These are phyloP conservation scores for Alfaro cultratus DNA, from an alignment of 2,797 vertebrate species.

Conservation along the genomic window DNA sequence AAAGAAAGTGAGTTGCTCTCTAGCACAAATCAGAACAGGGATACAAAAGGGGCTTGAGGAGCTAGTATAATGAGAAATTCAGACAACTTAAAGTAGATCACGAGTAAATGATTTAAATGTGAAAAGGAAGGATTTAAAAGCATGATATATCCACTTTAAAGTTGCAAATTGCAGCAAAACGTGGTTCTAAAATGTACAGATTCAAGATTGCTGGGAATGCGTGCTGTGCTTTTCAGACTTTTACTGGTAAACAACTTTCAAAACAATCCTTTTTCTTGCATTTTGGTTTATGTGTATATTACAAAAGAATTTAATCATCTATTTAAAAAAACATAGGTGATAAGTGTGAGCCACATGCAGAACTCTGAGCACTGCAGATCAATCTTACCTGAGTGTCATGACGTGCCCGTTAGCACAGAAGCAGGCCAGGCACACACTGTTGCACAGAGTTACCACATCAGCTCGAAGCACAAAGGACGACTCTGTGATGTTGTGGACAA, in stretches of 20 bases:
- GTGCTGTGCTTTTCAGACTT: background rate
- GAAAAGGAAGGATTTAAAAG: background rate
- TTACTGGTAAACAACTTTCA: background rate
- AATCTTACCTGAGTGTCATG: slow-evolving; percentile 93
- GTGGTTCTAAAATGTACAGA: background rate
- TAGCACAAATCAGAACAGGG: background rate
- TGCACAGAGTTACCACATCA: slow-evolving; percentile 90
- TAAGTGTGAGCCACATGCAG: background rate
- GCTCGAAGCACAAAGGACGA: slow-evolving; percentile 95
- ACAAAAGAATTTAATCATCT: too few relatives aligned
- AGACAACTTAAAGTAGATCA: background rate
- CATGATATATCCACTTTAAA: background rate
- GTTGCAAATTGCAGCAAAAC: background rate
- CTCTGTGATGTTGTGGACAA: slow-evolving; percentile 97
- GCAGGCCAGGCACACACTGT: slow-evolving; percentile 93
- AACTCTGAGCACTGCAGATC: background rate
- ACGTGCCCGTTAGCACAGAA: slow-evolving; percentile 98
- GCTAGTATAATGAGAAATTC: background rate
- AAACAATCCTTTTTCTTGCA: background rate
- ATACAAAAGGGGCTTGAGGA: background rate
- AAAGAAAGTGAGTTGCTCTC: background rate
- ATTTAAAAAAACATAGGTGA: too few relatives aligned
- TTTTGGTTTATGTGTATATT: background rate
- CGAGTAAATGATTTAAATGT: background rate
- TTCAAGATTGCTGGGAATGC: background rate